Evolutionary conservation across 2,113 vertebrate species (phyloP).

Genomic region (Cavia porcellus): DNA sequence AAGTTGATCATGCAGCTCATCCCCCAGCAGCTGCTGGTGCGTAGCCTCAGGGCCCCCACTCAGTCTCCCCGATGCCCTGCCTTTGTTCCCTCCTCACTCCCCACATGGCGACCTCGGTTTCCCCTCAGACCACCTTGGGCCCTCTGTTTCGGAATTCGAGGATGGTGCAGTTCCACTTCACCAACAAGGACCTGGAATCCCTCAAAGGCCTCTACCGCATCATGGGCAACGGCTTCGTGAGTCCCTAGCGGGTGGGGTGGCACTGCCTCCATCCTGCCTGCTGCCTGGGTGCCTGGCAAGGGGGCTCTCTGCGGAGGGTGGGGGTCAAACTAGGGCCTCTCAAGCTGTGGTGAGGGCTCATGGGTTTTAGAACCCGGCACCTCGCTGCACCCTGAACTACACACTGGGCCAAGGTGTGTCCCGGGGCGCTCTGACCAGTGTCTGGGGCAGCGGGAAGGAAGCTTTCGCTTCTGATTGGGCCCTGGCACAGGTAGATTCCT

Average conservation of each 20-base stretch:
- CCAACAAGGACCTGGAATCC: slow-evolving; percentile 96
- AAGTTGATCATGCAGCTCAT: slow-evolving; percentile 98
- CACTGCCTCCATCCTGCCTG: no score
- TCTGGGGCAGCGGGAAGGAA: background rate
- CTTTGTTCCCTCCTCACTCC: background rate
- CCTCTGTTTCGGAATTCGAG: slow-evolving; percentile 96
- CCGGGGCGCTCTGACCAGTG: background rate
- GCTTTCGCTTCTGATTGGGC: no score
- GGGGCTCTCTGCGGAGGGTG: no score
- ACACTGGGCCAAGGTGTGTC: rapidly evolving
- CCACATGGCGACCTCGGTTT: background rate
- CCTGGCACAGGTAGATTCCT: rapidly evolving
- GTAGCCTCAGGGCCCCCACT: background rate
- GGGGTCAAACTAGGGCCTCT: background rate
- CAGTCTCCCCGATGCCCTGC: rapidly evolving
- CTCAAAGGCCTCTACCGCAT: slow-evolving; percentile 96
- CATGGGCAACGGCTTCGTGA: slow-evolving; percentile 96
- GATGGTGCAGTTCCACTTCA: slow-evolving; percentile 97
- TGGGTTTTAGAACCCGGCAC: background rate
- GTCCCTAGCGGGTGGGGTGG: slow-evolving; percentile 24
- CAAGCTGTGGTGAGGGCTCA: background rate
- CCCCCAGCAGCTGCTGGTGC: slow-evolving; percentile 95
- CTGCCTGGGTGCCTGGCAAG: background rate
- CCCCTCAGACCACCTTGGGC: slow-evolving; percentile 92
- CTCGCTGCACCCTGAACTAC: rapidly evolving